Conservation (phyloP, 2,797 vertebrate genomes). For the Xiphorhynchus erythropygius region DNA sequence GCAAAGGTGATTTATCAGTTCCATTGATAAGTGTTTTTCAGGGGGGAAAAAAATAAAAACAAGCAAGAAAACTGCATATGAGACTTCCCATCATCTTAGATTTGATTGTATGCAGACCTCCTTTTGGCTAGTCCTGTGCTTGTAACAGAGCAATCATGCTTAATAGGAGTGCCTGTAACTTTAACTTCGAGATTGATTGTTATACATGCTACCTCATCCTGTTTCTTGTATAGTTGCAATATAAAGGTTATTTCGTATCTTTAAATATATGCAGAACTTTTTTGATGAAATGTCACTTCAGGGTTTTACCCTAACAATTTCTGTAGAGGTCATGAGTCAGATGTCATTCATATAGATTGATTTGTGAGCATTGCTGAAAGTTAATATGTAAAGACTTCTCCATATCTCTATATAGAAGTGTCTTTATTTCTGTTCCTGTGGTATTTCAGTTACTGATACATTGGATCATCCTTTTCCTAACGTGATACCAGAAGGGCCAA, state of each 20-base stretch:
- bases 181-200: not conserved
- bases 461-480: not conserved
- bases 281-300: not conserved
- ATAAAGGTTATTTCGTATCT: not conserved
- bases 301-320: not conserved
- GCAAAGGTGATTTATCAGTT: not conserved
- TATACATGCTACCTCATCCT: not conserved
- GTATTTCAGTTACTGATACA: not conserved
- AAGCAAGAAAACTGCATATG: not conserved
- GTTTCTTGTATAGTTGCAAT: not conserved
- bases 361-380: not conserved
- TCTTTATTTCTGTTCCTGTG: not conserved
- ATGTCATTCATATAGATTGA: not conserved
- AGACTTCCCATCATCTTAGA: not conserved
- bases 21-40: not conserved
- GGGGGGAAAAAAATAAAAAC: not conserved
- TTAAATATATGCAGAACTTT: not conserved
- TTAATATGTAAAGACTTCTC: not conserved
- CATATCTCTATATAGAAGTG: not conserved
- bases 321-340: not conserved
- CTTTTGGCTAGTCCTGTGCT: not conserved
- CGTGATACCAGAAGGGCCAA: not conserved
- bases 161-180: not conserved
- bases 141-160: not conserved
- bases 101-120: not conserved